Evolutionary conservation across 2,113 vertebrate species (phyloP), one percentile per base, ranked within the genome.

Genomic region (Macrotus californicus): DNA sequence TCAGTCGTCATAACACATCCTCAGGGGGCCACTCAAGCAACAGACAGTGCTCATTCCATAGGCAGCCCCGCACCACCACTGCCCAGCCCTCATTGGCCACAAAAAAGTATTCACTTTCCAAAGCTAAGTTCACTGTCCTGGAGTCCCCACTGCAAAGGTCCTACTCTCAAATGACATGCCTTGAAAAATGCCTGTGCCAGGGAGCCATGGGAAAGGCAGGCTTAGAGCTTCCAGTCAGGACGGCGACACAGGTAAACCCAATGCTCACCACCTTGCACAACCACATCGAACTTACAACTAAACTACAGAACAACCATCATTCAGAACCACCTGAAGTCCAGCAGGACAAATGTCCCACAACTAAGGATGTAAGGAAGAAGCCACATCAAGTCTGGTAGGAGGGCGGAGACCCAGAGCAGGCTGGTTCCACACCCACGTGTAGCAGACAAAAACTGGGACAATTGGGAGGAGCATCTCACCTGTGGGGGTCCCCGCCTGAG

Each of bases 21-120:
- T 18, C 18, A 3, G 2, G 10, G 4, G 36, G 34, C 56, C 19
- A 2, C 29, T 3, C 67, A 12, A 11, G 39, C 2, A 0, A 5
- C 0, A 4, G 10, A 5, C 8, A 1, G 6, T 29, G n/a, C 59
- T 50, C 54, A 6, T 5, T 11, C 3, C 34, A 67, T 26, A 14
- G 34, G 31, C 12, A 64, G 2, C 50, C 56, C 16, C 3, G 26
- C 21, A 64, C 31, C 79, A 21, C 18, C 6, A 31, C 22, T 36
- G 36, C 69, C 46, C 64, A 6, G 48, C 21, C 41, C 41, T 69
- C 6, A 1, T 61, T 50, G 48, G 11, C 31, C 64, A 26, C n/a
- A 56, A 59, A 41, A 10, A 26, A 77, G 13, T 15, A 77, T 81
- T 81, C 52, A 19, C 6, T 26, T 36, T 81, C 54, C 4, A 22